phyloP scores from a whole-genome alignment of 2,797 vertebrate species.

The Channa striata region DNA sequence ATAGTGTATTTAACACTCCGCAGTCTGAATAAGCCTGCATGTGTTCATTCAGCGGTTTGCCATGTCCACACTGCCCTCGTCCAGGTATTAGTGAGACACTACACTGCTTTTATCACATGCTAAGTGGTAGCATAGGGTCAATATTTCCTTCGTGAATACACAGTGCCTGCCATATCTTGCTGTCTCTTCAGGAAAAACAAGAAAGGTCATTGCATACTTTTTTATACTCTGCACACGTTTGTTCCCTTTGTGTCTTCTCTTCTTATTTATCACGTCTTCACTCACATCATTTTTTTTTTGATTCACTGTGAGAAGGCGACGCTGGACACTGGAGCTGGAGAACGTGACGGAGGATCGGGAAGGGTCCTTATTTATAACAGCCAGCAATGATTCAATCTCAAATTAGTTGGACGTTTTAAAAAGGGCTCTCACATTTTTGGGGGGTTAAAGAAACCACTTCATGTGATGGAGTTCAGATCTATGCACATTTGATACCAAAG shows the following conservation, averaged over 20 bases:
- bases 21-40: conserved; percentile 2
- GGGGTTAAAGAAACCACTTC: neutral
- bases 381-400: conserved; percentile 13
- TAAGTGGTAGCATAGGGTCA: conserved; percentile 3
- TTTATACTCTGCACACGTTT: conserved; percentile 20
- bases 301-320: conserved; percentile 17
- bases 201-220: conserved; percentile 49
- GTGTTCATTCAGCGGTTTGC: conserved; percentile 22
- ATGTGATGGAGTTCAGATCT: neutral
- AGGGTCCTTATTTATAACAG: conserved; percentile 20
- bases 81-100: neutral
- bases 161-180: conserved; percentile 36
- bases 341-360: neutral
- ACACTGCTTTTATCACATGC: neutral
- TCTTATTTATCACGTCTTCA: conserved; percentile 67
- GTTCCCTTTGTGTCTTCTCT: conserved; percentile 26
- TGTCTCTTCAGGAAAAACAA: conserved; percentile 29
- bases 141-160: neutral
- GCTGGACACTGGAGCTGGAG: neutral
- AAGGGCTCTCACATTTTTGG: conserved; percentile 27
- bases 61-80: conserved; percentile 27
- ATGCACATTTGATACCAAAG: conserved; percentile 24
- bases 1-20: conserved; percentile 54
- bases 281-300: conserved; percentile 4
- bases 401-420: conserved; percentile 5